Percentiles rank a stretch among this genome's conserved stretches.
Conservation (phyloP, 2,888 invertebrate genomes). For the Phengaris arion region DNA sequence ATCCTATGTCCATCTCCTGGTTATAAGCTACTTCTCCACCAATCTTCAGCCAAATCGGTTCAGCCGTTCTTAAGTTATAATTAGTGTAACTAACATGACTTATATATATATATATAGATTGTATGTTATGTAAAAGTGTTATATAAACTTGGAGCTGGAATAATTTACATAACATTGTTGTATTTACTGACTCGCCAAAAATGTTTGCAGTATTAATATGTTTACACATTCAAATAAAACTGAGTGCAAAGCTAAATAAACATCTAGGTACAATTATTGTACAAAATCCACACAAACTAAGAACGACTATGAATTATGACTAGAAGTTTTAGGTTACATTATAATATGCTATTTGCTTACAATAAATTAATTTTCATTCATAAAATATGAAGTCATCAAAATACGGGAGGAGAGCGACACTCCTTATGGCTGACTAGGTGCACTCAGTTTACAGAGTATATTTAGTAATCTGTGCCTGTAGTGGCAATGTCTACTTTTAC, state of each 20-base stretch:
- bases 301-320: background rate
- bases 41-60: no score
- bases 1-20: no score
- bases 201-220: background rate
- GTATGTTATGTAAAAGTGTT: background rate
- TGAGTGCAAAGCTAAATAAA: background rate
- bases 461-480: no score
- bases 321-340: background rate
- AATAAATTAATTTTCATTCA: background rate
- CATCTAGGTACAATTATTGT: background rate
- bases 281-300: background rate
- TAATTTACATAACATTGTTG: background rate
- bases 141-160: background rate
- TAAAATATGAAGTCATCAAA: background rate
- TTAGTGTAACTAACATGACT: no score
- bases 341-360: background rate
- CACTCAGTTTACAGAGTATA: no score
- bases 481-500: no score
- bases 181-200: background rate
- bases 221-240: background rate
- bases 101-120: no score
- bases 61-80: no score
- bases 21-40: no score
- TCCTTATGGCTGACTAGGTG: no score
- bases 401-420: background rate